Evolutionary conservation across 2,113 vertebrate species (phyloP), one percentile per base, ranked within the genome.

Genomic region (Ardeotis arabs): DNA sequence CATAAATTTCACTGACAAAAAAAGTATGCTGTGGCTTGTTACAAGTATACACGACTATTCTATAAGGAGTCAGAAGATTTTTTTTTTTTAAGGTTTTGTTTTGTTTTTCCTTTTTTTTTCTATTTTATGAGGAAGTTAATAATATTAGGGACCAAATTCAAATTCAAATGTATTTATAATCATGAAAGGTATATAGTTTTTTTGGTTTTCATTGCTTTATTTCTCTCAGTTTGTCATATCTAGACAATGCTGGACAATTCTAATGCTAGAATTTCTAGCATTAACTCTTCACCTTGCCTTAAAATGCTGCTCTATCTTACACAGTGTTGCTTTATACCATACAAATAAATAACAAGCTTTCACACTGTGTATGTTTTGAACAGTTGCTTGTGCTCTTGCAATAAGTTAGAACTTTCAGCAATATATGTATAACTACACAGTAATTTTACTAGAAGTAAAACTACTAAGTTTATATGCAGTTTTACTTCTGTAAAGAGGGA

Each of bases 131-230:
- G 9, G 7, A 86, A 66, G 31, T 37, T 41, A 79, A 66, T 47
- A 2, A 74, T 53, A 12, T 45, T 41, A 68, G 23, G 27, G 27
- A 60, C 20, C 20, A 60, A n/a, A 70, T 50, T 70, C 53, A 10
- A 87, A 87, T 47, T 58, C 14, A 70, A 55, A 62, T 58, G 6
- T 11, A 70, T 63, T 64, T 64, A 58, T 37, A 64, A 59, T 52
- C 0, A 41, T 20, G 19, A 23, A 83, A 39, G 19, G 12, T 35
- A 16, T 44, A 41, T 3, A 33, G 4, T 1, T 31, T 22, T 27
- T 19, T n/a, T 37, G 25, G 3, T 64, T 41, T 44, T 8, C 7
- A 22, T 49, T 74, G 5, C 1, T 81, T 78, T 35, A 45, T 64
- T 78, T 4, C 3, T 73, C 14, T 77, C 27, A 49, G 16, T 74